These are phyloP conservation scores for Crotalus adamanteus DNA, from an alignment of 2,797 vertebrate genomes.

Conservation along the genomic window DNA sequence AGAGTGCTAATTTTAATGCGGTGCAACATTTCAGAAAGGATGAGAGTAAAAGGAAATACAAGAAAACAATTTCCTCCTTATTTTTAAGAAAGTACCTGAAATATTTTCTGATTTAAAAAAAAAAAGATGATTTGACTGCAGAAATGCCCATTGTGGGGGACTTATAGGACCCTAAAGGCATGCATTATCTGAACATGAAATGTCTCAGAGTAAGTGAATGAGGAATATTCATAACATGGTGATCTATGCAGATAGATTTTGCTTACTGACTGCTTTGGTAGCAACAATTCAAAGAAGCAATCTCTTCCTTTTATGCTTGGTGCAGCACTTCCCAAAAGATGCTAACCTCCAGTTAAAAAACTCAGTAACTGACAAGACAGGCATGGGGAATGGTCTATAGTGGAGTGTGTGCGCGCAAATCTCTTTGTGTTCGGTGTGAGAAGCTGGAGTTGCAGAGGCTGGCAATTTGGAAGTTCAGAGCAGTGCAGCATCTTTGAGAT, in stretches of 20 bases:
- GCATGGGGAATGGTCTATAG: background rate
- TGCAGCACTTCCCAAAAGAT: background rate
- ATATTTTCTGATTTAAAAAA: background rate
- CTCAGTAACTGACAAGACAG: background rate
- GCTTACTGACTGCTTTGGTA: background rate
- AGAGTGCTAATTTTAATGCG: background rate
- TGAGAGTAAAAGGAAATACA: background rate
- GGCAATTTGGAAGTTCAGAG: background rate
- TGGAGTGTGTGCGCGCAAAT: background rate
- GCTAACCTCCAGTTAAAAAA: background rate
- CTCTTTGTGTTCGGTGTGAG: background rate
- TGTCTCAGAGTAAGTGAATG: background rate
- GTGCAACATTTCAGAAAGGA: background rate
- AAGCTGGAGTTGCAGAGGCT: background rate
- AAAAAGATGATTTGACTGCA: background rate
- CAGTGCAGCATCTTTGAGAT: background rate
- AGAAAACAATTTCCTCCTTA: background rate
- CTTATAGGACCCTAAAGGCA: background rate
- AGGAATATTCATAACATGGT: background rate
- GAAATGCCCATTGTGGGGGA: background rate
- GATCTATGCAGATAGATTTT: background rate
- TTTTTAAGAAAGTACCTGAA: background rate
- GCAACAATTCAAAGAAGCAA: background rate
- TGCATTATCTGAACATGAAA: too few species aligned
- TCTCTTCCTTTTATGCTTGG: background rate